Evolutionary conservation across 2,888 invertebrate species (phyloP), one percentile per base, ranked within the genome.

Genomic region (Buathra laborator): DNA sequence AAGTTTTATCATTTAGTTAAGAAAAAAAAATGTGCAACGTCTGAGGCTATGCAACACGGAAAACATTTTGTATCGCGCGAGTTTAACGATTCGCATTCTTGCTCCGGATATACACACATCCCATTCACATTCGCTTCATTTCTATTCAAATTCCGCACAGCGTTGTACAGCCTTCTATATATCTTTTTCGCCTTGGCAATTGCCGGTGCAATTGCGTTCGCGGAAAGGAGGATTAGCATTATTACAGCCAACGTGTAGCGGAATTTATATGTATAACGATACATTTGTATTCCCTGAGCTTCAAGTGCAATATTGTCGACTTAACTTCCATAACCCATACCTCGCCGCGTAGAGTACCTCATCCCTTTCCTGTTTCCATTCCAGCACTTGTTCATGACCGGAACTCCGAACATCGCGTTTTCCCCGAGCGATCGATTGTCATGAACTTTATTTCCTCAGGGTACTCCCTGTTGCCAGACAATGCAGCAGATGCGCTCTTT

Each of bases 381-480:
- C 10, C 9, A 56, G 56, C 19, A 5, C 10, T 56, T 56, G 32
- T 19, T 10, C 37, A 37, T 37, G 7, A 37, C 37, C 7, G 37
- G 37, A 7, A 9, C 37, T 37, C 7, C 37, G 37, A 37, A 5
- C 37, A 0, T 37, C 37, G 5, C 37, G 7, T 24, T 24, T 24
- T 24, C 24, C 37, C 6, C 37, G 37, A 37, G 7, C 37, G 37
- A 53, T 76, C 76, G 66, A 76, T 76, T 37, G 76, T 51, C 76
- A 43, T 29, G 53, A 76, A 44, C 10, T 72, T 56, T 14, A 43
- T 72, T 37, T 53, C 14, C 68, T 19, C 6, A 37, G 43, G 5
- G 14, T 7, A 32, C 24, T 2, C 37, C 19, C 3, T 6, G 16
- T 16, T 19, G 19, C 16, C 53, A 19, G 3, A 24, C 56, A 56